Evolutionary conservation across 2,113 vertebrate genomes (phyloP).

Genomic region (Spermophilus dauricus): DNA sequence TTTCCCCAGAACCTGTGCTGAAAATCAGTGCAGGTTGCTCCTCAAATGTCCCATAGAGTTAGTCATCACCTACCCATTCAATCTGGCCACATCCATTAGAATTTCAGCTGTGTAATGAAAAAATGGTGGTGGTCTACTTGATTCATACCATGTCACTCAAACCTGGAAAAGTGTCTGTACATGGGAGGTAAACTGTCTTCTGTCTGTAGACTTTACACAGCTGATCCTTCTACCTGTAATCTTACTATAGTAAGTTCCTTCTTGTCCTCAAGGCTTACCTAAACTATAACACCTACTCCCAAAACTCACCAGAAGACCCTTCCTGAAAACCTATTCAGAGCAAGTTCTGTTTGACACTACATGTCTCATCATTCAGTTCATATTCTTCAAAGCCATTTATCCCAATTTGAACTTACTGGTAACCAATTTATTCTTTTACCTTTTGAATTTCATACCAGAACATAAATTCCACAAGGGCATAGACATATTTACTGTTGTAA

Average conservation of each 20-base stretch:
- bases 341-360: background rate
- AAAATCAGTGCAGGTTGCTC: background rate
- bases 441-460: background rate
- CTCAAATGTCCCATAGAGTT: background rate
- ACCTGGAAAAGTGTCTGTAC: background rate
- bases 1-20: background rate
- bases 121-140: background rate
- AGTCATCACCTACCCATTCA: background rate
- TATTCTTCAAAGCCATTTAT: background rate
- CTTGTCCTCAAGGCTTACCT: background rate
- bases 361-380: background rate
- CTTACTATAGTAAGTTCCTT: background rate
- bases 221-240: background rate
- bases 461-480: background rate
- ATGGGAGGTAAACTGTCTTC: background rate
- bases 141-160: background rate
- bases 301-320: fast-evolving
- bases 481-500: background rate
- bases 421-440: background rate
- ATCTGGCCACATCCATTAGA: background rate
- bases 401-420: background rate
- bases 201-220: background rate
- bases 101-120: background rate
- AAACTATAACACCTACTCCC: background rate
- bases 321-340: background rate